Conservation (phyloP, 2,888 invertebrate species). For the Vanessa cardui region DNA sequence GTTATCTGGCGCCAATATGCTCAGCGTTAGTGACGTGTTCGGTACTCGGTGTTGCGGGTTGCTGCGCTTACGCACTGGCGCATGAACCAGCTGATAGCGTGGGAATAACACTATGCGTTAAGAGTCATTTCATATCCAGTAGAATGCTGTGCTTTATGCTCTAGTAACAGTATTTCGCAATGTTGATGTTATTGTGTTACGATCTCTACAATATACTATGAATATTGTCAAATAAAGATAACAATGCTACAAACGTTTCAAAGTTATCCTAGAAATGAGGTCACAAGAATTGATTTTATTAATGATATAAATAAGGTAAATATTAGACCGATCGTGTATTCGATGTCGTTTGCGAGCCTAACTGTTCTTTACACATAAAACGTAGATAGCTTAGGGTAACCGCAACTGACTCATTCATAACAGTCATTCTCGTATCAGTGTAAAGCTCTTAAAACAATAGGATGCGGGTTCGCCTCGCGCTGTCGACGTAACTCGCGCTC, state of each 20-base stretch:
- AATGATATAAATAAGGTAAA: constrained; percentile 10
- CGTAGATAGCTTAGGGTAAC: constrained; percentile 38
- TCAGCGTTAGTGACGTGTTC: constrained; percentile 45
- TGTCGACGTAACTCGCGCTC: constrained; percentile 44
- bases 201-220: not conserved
- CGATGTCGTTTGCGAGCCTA: constrained; percentile 16
- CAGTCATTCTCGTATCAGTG: constrained; percentile 49
- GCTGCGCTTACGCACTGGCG: constrained; percentile 63
- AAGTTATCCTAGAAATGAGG: not conserved
- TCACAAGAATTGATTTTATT: constrained; percentile 15
- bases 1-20: constrained; percentile 45
- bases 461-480: constrained; percentile 63
- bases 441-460: constrained; percentile 65
- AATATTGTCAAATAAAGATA: not conserved
- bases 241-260: not conserved
- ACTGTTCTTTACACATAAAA: constrained; percentile 18
- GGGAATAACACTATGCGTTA: constrained; percentile 64
- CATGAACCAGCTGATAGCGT: constrained; percentile 77
- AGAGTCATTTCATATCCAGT: constrained; percentile 29
- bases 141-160: constrained; percentile 34
- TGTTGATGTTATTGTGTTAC: constrained; percentile 2
- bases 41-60: constrained; percentile 51
- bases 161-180: constrained; percentile 33
- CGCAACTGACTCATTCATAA: constrained; percentile 47
- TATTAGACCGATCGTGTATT: constrained; percentile 3